Percentiles rank a stretch among this genome's conserved stretches.
These are phyloP conservation scores for Camelus dromedarius DNA, from an alignment of 2,113 vertebrate genomes.

Conservation along the genomic window DNA sequence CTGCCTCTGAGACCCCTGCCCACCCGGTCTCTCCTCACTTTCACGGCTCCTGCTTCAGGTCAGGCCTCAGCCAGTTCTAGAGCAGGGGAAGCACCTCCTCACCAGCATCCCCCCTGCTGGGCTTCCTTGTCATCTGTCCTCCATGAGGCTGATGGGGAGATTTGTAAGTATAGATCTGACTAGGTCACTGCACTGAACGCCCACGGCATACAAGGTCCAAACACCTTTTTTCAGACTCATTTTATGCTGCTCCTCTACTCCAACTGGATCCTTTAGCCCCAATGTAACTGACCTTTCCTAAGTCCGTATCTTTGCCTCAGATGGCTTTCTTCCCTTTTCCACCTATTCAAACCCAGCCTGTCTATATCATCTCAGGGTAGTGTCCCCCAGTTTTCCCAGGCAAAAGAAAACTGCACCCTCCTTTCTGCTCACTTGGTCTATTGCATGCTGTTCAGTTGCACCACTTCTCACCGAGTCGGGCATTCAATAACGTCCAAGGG, in stretches of 20 bases:
- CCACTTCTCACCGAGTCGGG: neutral
- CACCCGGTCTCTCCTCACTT: neutral
- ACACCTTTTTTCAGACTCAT: neutral
- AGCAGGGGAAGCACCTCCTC: neutral
- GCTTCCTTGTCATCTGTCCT: neutral
- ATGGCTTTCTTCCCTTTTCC: slow-evolving; percentile 6
- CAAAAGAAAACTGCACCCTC: neutral
- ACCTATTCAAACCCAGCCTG: neutral
- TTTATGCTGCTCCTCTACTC: neutral
- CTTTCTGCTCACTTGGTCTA: neutral
- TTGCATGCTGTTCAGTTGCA: neutral
- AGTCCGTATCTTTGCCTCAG: neutral
- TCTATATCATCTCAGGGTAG: neutral
- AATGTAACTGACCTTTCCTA: neutral
- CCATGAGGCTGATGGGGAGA: neutral
- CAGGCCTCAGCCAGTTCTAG: neutral
- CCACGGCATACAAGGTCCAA: neutral
- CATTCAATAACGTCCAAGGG: neutral
- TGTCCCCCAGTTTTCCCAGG: neutral
- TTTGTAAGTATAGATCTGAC: neutral
- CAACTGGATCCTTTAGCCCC: neutral
- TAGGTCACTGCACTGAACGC: neutral
- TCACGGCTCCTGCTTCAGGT: neutral
- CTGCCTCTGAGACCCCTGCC: neutral
- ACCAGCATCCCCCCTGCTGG: neutral